Conservation (phyloP, 2,797 vertebrate species). For the Threskiornis aethiopicus region DNA sequence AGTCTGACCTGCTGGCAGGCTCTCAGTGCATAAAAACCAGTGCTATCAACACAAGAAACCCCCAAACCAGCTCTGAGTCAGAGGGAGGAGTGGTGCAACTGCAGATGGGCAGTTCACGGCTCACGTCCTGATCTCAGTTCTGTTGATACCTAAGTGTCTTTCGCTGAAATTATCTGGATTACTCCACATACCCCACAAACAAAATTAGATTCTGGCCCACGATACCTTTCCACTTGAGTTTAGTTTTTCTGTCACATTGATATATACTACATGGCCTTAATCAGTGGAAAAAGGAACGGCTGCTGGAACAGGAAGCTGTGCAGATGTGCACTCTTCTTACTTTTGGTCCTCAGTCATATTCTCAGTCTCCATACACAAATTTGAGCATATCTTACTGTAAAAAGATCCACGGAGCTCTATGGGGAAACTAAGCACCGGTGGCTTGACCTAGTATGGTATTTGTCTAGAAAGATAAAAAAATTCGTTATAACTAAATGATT, state of each 20-base stretch:
- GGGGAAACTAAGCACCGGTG: not conserved
- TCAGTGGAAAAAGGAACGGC: not conserved
- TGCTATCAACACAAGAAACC: not conserved
- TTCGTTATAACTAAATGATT: not conserved
- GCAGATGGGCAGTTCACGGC: not conserved
- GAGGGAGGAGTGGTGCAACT: not conserved
- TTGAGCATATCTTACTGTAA: not conserved
- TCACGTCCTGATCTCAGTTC: not conserved
- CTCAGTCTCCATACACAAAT: not conserved
- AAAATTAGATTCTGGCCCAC: not conserved
- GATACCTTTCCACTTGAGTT: not conserved
- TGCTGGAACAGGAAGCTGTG: not conserved
- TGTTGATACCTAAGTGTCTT: not conserved
- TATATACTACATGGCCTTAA: not conserved
- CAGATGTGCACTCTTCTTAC: not conserved
- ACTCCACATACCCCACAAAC: not conserved
- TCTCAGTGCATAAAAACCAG: not conserved
- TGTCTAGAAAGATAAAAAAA: not conserved
- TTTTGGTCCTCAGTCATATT: not conserved
- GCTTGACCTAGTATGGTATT: not conserved
- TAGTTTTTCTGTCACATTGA: not conserved
- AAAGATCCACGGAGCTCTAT: not conserved
- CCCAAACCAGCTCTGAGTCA: not conserved
- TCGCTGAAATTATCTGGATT: not conserved
- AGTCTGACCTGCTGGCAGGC: not conserved